Evolutionary conservation across 2,888 invertebrate species (phyloP), one percentile per base, ranked within the genome.

Genomic region (Macaria liturata): DNA sequence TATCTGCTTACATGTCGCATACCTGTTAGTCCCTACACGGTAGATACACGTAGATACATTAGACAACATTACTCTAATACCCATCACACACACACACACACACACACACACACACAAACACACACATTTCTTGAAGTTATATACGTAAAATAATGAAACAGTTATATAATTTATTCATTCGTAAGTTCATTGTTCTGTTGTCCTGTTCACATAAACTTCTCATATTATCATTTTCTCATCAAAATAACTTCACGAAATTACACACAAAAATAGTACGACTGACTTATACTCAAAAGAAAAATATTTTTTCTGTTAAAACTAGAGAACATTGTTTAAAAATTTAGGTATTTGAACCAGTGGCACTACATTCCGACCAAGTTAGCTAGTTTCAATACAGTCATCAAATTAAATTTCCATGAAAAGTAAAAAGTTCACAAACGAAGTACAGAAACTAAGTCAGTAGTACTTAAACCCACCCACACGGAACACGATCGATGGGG

Each of bases 391-490:
- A 20, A 2, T 20, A 20, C 20, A 20, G 2, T 20, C 1, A 20
- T 20, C 20, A 20, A 1, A 20, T 20, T 20, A 20, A 20, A 20
- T 20, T 20, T 2, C 20, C 20, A 20, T 20, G 20, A 20, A 20
- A 20, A 20, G 20, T 20, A 20, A 20, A 20, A 20, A 20, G 20
- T 20, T 37, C 34, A 37, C 34, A 37, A 37, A 37, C 34, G 7
- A 37, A 37, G 4, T 4, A 37, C 34, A 37, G 7, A 37, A 49
- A 48, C 59, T 64, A 68, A 69, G 63, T 69, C 60, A 60, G 64
- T 61, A 54, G 65, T 65, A 67, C 57, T 48, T 42, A 59, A 48
- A 45, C 80, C 77, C 72, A 67, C 60, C 47, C 61, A 65, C 74
- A 67, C 64, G 67, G 61, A 68, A 70, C 65, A 40, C 64, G 67